These are phyloP conservation scores for Tetrao urogallus DNA, from an alignment of 2,113 vertebrate species.

Conservation along the genomic window DNA sequence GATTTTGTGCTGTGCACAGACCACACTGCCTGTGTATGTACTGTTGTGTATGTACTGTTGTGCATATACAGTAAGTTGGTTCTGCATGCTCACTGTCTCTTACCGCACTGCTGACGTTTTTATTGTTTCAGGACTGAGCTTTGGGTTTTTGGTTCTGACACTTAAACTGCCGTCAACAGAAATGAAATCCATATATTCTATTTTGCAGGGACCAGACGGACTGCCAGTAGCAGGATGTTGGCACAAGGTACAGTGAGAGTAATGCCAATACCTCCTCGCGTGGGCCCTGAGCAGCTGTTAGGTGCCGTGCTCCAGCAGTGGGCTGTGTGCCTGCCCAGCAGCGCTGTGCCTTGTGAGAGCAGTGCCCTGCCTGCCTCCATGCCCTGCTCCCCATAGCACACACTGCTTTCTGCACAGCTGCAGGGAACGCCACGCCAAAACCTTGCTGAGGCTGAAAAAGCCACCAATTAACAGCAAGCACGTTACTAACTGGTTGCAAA, in stretches of 20 bases:
- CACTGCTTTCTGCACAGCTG: background rate
- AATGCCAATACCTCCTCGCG: background rate
- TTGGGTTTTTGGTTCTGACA: background rate
- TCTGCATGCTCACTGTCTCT: slow-evolving; percentile 12
- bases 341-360: fast-evolving
- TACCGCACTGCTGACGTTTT: background rate
- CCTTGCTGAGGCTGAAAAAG: background rate
- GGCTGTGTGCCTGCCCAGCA: background rate
- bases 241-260: slow-evolving; percentile 87
- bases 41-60: background rate
- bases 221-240: slow-evolving; percentile 95
- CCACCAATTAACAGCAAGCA: background rate
- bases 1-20: background rate
- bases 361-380: background rate
- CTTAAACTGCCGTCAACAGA: background rate
- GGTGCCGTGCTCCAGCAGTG: background rate
- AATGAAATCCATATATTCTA: background rate
- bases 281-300: background rate
- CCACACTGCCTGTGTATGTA: background rate
- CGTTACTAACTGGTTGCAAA: slow-evolving; percentile 3
- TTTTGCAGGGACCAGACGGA: slow-evolving; percentile 90
- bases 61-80: background rate
- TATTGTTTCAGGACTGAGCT: background rate
- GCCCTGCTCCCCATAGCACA: background rate
- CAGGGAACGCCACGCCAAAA: background rate